A percentile compares a stretch with the other conserved stretches of the same genome.
These are phyloP conservation scores for Tethya wilhelma DNA, from an alignment of 37 sponge, comb jelly and placozoan species.

Conservation along the genomic window DNA sequence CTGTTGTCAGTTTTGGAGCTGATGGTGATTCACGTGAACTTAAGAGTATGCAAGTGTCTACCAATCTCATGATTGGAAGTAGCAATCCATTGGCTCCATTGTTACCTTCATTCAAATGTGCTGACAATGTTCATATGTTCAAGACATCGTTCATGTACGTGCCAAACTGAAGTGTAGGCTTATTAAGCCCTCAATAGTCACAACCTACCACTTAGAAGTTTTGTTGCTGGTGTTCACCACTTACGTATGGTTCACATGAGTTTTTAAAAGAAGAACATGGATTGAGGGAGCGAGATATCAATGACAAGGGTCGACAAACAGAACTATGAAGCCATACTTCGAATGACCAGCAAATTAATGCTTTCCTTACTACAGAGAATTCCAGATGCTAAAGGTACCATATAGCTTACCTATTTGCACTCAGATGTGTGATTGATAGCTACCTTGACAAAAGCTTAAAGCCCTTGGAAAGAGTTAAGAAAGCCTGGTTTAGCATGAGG, in stretches of 20 bases:
- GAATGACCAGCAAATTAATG: neutral
- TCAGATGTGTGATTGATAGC: conserved; percentile 41
- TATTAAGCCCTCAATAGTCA: conserved; percentile 33
- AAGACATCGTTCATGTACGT: conserved; percentile 47
- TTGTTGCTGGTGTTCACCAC: conserved; percentile 50
- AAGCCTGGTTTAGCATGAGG: conserved; percentile 35
- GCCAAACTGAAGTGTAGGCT: conserved; percentile 39
- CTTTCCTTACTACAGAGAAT: neutral
- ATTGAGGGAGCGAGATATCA: conserved; percentile 30
- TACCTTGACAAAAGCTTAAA: conserved; percentile 43
- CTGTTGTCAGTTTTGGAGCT: conserved; percentile 40
- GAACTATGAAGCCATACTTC: conserved; percentile 44
- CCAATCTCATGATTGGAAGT: neutral
- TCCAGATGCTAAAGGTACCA: conserved; percentile 59
- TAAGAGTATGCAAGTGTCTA: conserved; percentile 41
- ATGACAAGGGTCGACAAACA: conserved; percentile 61
- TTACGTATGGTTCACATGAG: conserved; percentile 12
- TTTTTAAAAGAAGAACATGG: conserved; percentile 51
- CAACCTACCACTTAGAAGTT: conserved; percentile 51
- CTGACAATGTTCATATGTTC: no score
- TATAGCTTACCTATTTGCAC: conserved; percentile 7
- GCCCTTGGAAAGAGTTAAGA: conserved; percentile 49
- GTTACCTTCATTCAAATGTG: neutral
- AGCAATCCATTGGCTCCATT: neutral
- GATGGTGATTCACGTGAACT: conserved; percentile 54